A percentile compares a stretch with the other conserved stretches of the same genome.
Conservation (phyloP, 2,888 invertebrate species). For the Cremastinae sp. region DNA sequence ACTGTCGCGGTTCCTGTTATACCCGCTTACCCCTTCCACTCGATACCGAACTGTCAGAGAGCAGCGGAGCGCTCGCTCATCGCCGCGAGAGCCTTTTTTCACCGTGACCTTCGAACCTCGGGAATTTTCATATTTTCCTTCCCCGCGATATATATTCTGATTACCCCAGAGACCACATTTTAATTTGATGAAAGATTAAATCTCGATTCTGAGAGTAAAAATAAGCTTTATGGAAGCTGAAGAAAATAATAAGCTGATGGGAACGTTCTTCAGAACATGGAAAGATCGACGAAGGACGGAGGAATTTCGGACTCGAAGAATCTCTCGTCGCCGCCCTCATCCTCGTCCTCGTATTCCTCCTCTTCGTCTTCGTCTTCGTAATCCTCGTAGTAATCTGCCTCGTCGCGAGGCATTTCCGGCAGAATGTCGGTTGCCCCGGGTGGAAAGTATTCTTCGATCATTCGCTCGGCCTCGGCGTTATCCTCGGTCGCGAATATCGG, state of each 20-base stretch:
- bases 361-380: conserved; percentile 48
- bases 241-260: too few relatives aligned
- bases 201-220: too few relatives aligned
- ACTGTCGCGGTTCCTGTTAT: conserved; percentile 65
- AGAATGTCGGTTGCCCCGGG: conserved; percentile 77
- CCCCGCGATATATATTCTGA: not conserved
- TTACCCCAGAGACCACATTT: too few relatives aligned
- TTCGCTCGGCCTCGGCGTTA: conserved; percentile 84
- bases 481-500: conserved; percentile 87
- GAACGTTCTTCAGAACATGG: conserved; percentile 47
- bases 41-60: conserved; percentile 52
- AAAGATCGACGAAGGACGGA: conserved; percentile 50
- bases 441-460: conserved; percentile 87
- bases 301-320: conserved; percentile 12
- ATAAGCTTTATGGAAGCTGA: too few relatives aligned
- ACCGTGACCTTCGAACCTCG: conserved; percentile 74
- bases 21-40: conserved; percentile 58
- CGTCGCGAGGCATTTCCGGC: conserved; percentile 50
- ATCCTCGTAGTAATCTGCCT: conserved; percentile 53
- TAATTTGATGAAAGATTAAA: too few relatives aligned
- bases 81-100: conserved; percentile 32
- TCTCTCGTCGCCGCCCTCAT: conserved; percentile 51
- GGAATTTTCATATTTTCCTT: conserved; percentile 64
- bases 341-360: conserved; percentile 59
- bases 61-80: conserved; percentile 34